These are phyloP conservation scores for Acromyrmex heyeri DNA, from an alignment of 1,140 invertebrate genomes.

Conservation along the genomic window DNA sequence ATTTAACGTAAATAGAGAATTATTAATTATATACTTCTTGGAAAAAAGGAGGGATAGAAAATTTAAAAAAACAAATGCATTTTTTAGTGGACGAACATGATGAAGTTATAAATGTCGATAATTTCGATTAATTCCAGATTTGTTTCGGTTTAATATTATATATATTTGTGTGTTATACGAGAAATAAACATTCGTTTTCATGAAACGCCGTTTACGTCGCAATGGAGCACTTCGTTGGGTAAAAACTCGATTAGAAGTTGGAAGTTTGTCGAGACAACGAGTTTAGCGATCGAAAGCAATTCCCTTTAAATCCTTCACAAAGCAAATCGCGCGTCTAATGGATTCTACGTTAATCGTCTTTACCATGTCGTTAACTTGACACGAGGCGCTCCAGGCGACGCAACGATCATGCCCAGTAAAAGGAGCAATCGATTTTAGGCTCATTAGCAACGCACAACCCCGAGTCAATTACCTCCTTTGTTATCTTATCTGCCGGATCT, in stretches of 20 bases:
- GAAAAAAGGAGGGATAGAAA: neutral
- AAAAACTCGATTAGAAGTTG: constrained; percentile 62
- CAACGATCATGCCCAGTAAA: constrained; percentile 37
- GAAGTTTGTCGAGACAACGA: constrained; percentile 61
- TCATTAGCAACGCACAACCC: constrained; percentile 70
- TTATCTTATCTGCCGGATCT: constrained; percentile 66
- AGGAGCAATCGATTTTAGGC: constrained; percentile 57
- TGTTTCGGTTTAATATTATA: neutral
- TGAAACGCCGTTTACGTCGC: constrained; percentile 16
- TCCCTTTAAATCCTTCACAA: constrained; percentile 57
- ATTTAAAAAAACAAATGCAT: neutral
- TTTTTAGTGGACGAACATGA: neutral
- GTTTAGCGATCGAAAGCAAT: constrained; percentile 59
- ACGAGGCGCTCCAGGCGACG: constrained; percentile 37
- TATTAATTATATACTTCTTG: neutral
- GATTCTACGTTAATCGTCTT: constrained; percentile 65
- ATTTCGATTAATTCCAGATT: neutral
- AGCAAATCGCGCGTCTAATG: constrained; percentile 65
- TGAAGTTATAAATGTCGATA: neutral
- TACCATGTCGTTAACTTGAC: constrained; percentile 51
- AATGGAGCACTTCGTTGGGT: constrained; percentile 7
- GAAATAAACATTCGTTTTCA: constrained; percentile 30
- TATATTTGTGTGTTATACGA: neutral
- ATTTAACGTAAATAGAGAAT: neutral
- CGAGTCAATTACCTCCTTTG: constrained; percentile 64